Conservation (phyloP, 2,113 vertebrate species). For the Serilophus lunatus region DNA sequence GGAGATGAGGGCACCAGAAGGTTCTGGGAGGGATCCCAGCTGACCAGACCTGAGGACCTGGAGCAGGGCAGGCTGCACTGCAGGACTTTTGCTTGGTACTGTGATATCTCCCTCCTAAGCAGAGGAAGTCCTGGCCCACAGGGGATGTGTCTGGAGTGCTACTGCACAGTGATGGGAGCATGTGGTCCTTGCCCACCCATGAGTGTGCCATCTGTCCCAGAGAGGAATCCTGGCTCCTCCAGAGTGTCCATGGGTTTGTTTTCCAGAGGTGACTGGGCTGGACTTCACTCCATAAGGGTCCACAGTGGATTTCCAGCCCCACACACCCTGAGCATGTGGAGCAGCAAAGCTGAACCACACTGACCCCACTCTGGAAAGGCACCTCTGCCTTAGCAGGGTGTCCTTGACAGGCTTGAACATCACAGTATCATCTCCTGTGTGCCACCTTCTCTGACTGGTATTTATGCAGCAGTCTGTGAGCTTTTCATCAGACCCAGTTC, state of each 20-base stretch:
- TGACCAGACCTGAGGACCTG: not conserved
- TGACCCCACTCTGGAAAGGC: not conserved
- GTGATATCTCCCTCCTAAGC: not conserved
- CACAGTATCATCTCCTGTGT: not conserved
- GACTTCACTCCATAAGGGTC: not conserved
- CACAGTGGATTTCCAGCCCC: not conserved
- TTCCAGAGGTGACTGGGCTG: not conserved
- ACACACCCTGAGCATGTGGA: not conserved
- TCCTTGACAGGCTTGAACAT: not conserved
- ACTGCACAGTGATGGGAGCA: accelerated
- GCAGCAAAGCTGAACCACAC: not conserved
- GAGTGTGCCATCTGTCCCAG: too few relatives aligned
- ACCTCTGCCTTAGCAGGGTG: not conserved
- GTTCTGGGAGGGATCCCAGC: not conserved
- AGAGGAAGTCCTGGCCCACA: not conserved
- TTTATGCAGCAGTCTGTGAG: not conserved
- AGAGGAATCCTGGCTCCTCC: not conserved
- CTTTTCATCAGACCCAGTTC: not conserved
- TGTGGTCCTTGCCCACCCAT: not conserved
- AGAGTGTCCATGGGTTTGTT: not conserved
- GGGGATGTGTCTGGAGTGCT: not conserved
- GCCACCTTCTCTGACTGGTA: not conserved
- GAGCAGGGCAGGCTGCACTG: not conserved
- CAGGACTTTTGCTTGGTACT: not conserved
- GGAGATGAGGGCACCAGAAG: not conserved